phyloP scores from a whole-genome alignment of 2,888 invertebrate species.

The Epirrita christyi region DNA sequence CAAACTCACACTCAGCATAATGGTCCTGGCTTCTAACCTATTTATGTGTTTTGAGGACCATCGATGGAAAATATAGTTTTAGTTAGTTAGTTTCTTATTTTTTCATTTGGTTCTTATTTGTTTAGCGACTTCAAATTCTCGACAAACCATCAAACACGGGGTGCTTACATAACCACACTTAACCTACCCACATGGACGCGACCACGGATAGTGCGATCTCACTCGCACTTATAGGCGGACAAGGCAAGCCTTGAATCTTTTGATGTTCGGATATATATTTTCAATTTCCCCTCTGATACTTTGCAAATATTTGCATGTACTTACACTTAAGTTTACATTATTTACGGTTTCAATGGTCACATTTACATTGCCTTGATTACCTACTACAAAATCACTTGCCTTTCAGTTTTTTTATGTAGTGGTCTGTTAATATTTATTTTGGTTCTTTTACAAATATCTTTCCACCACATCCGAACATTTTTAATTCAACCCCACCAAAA shows the following conservation, averaged over 20 bases:
- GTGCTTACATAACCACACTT: slow-evolving; percentile 73
- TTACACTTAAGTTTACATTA: no score
- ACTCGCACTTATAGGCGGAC: slow-evolving; percentile 54
- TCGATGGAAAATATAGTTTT: neutral
- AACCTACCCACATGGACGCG: slow-evolving; percentile 63
- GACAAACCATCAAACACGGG: slow-evolving; percentile 53
- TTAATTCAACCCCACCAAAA: neutral
- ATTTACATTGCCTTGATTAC: no score
- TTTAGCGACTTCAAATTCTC: slow-evolving; percentile 6
- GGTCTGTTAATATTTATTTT: no score
- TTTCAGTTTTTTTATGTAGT: no score
- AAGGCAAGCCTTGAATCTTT: slow-evolving; percentile 37
- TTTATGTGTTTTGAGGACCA: no score
- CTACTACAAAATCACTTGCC: no score
- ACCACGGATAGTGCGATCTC: slow-evolving; percentile 47
- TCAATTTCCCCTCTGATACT: neutral
- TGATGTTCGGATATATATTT: neutral
- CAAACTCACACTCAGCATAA: no score
- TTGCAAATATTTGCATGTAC: neutral
- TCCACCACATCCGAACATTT: no score
- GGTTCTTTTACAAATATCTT: no score
- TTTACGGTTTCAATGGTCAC: no score
- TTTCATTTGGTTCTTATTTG: neutral
- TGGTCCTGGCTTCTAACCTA: no score
- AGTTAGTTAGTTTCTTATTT: neutral